Evolutionary conservation across 2,797 vertebrate genomes (phyloP).

Genomic region (Alca torda): DNA sequence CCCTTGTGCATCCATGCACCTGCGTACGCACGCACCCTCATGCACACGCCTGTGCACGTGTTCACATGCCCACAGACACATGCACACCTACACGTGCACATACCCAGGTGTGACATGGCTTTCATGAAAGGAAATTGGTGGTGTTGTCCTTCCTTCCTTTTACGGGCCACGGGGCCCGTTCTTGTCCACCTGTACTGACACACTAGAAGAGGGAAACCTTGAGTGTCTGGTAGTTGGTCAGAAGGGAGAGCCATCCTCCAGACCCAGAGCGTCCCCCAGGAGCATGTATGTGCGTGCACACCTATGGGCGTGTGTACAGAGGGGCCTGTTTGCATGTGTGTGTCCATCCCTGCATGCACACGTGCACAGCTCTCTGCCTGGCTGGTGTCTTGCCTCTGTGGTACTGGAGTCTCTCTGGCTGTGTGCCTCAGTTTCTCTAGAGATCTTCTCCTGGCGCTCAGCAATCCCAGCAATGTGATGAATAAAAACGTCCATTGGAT

Average conservation of each 20-base stretch:
- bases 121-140: neutral
- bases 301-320: neutral
- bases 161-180: neutral
- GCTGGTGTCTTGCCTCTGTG: neutral
- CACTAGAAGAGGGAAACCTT: neutral
- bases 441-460: neutral
- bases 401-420: neutral
- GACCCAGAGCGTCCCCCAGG: neutral
- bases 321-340: neutral
- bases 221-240: neutral
- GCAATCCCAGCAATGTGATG: neutral
- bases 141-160: neutral
- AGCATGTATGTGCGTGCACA: neutral
- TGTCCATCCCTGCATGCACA: rapidly evolving
- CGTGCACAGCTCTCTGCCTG: neutral
- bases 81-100: neutral
- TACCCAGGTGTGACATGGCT: neutral
- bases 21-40: no score
- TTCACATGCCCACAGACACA: neutral
- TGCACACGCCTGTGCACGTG: neutral
- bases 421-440: neutral
- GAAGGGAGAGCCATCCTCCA: neutral
- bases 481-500: neutral
- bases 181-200: neutral
- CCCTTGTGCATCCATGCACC: neutral